Conservation (phyloP, 2,888 invertebrate genomes). For the Acronicta aceris region DNA sequence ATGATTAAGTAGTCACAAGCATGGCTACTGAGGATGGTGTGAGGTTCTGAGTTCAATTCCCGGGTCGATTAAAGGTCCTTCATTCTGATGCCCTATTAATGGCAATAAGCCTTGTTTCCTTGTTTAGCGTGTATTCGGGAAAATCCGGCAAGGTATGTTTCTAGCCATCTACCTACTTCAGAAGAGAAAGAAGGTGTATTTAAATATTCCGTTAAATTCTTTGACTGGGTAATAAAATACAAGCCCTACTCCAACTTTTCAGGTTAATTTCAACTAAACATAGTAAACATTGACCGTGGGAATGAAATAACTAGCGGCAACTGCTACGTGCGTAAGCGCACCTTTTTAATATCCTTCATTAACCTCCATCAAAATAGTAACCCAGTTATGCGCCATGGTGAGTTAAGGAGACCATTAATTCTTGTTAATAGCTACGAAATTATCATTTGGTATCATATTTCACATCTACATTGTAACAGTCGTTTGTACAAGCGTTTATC, state of each 20-base stretch:
- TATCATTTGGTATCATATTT: conserved; percentile 17
- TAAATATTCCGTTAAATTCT: background rate
- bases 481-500: background rate
- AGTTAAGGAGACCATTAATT: conserved; percentile 44
- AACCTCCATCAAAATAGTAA: conserved; percentile 45
- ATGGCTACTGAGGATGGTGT: too few relatives aligned
- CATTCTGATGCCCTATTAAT: too few relatives aligned
- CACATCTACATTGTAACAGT: background rate
- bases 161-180: too few relatives aligned
- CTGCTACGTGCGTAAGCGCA: conserved; percentile 17
- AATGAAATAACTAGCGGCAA: conserved; percentile 14
- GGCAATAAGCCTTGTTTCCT: too few relatives aligned
- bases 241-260: background rate
- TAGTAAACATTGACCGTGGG: conserved; percentile 24
- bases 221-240: background rate
- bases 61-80: too few relatives aligned
- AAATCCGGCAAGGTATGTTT: too few relatives aligned
- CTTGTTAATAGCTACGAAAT: conserved; percentile 41
- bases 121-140: too few relatives aligned
- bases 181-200: too few relatives aligned
- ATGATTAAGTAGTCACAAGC: too few relatives aligned
- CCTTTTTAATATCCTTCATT: conserved; percentile 56
- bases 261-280: conserved; percentile 23
- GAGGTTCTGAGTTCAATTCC: too few relatives aligned
- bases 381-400: conserved; percentile 26